Percentiles rank a stretch among this genome's conserved stretches.
Conservation (phyloP, 35 echinoderm and acorn worm species). For the Amphiura filiformis region DNA sequence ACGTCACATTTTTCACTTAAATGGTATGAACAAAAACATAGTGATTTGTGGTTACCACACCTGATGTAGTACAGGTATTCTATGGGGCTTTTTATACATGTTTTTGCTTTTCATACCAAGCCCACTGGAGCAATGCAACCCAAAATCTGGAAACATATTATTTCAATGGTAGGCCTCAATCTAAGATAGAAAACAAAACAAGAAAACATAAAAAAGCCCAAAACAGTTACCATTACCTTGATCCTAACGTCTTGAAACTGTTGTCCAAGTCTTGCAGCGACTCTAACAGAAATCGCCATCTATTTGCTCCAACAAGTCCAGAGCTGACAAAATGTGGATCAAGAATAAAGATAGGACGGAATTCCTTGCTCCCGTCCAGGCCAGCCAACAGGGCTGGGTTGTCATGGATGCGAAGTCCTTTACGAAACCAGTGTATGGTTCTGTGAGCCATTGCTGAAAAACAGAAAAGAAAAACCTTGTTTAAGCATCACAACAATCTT, state of each 20-base stretch:
- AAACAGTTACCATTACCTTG: constrained; percentile 37
- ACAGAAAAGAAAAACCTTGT: not conserved
- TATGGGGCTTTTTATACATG: too few relatives aligned
- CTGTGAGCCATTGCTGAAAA: constrained; percentile 37
- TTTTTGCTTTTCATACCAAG: too few relatives aligned
- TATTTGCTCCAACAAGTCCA: constrained; percentile 60
- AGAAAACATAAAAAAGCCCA: too few relatives aligned
- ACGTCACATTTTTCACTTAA: too few relatives aligned
- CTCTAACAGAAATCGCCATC: constrained; percentile 75
- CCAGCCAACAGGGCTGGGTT: constrained; percentile 65
- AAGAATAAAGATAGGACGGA: constrained; percentile 76
- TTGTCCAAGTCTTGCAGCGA: constrained; percentile 67
- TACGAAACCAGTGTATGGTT: constrained; percentile 78
- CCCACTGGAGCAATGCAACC: too few relatives aligned
- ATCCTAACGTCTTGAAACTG: constrained; percentile 58
- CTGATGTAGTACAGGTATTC: too few relatives aligned
- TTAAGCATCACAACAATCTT: too few relatives aligned
- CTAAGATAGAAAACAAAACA: too few relatives aligned
- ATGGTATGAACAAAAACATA: too few relatives aligned
- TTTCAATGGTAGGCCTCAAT: too few relatives aligned
- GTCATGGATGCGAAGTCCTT: constrained; percentile 82
- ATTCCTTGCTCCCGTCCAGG: constrained; percentile 36
- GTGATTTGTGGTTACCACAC: too few relatives aligned
- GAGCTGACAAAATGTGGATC: constrained; percentile 68
- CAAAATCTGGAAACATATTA: too few relatives aligned